These are phyloP conservation scores for Coluber constrictor DNA, from an alignment of 2,797 vertebrate species.

Conservation along the genomic window DNA sequence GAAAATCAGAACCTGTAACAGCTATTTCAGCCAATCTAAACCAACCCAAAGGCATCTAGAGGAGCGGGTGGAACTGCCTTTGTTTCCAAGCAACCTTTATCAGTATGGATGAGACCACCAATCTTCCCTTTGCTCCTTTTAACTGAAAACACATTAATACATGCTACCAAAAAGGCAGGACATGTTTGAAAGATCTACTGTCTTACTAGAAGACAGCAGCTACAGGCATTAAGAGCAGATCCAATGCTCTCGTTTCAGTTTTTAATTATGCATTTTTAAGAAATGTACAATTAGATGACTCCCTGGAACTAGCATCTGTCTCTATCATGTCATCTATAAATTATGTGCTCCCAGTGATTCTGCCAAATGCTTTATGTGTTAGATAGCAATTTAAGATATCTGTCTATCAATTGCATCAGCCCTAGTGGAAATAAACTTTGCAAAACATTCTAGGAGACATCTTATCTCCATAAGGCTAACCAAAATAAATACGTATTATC, in stretches of 20 bases:
- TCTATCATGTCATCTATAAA: background rate
- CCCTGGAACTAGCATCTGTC: background rate
- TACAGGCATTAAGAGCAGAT: accelerated
- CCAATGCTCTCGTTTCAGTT: background rate
- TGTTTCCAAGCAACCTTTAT: background rate
- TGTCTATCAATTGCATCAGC: accelerated
- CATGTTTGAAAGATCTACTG: background rate
- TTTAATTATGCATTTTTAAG: background rate
- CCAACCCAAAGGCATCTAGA: background rate
- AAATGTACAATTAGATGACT: background rate
- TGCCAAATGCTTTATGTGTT: background rate
- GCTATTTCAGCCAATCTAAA: background rate
- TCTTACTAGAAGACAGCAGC: accelerated
- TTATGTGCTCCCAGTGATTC: constrained; percentile 2
- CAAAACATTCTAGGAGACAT: background rate
- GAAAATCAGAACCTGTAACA: background rate
- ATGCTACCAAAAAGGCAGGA: background rate
- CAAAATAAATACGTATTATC: background rate
- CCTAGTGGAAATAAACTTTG: background rate
- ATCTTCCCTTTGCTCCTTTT: background rate
- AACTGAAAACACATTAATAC: background rate
- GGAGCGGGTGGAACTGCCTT: background rate
- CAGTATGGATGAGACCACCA: background rate
- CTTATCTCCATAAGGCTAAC: background rate
- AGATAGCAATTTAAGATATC: background rate